Conservation (phyloP, 1,140 invertebrate species). For the Nomia melanderi region DNA sequence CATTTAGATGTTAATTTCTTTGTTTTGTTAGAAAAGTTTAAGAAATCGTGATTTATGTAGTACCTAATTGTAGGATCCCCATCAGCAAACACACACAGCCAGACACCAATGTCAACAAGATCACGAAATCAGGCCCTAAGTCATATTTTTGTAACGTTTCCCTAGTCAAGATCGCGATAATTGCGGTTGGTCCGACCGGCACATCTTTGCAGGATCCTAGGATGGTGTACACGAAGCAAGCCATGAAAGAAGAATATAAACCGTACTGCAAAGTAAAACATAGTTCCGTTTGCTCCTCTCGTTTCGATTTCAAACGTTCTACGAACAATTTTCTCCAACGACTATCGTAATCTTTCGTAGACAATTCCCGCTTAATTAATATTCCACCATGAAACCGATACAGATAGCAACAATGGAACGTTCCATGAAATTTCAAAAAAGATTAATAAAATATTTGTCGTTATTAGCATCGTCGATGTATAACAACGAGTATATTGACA, state of each 20-base stretch:
- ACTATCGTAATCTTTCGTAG: too few relatives aligned
- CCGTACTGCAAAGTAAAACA: constrained; percentile 84
- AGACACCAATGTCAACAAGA: constrained; percentile 90
- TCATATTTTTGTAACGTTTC: constrained; percentile 83
- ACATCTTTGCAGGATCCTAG: constrained; percentile 90
- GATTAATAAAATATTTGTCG: too few relatives aligned
- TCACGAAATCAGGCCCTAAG: constrained; percentile 86
- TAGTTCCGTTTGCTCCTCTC: neutral
- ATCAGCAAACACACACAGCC: constrained; percentile 90
- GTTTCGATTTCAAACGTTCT: neutral
- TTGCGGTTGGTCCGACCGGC: constrained; percentile 87
- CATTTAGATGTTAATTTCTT: too few relatives aligned
- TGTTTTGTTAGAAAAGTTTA: too few relatives aligned
- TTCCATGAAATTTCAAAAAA: too few relatives aligned
- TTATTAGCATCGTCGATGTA: too few relatives aligned
- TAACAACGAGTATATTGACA: too few relatives aligned
- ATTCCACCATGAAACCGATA: too few relatives aligned
- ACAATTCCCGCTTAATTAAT: too few relatives aligned
- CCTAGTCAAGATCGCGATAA: constrained; percentile 84
- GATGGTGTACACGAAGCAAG: constrained; percentile 89
- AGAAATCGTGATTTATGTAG: neutral
- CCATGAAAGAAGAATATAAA: constrained; percentile 94
- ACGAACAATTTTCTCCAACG: neutral
- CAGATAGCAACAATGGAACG: too few relatives aligned
- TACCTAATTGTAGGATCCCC: constrained; percentile 93